phyloP scores from a whole-genome alignment of 1,140 invertebrate species.

The Leucophenga varia region DNA sequence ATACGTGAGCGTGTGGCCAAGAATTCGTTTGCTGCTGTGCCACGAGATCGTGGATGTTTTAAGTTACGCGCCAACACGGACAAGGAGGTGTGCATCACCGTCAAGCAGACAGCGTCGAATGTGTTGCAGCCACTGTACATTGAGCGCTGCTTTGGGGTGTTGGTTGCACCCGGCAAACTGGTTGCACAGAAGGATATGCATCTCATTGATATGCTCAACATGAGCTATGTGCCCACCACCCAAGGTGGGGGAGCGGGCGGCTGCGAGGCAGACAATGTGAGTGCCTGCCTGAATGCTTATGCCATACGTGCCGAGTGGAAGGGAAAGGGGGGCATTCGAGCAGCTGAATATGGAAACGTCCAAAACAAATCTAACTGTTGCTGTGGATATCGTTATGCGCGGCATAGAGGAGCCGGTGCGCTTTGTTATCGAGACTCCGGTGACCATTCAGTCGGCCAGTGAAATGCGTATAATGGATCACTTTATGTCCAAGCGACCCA shows the following conservation, averaged over 20 bases:
- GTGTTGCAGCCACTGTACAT: constrained; percentile 68
- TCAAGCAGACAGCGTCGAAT: constrained; percentile 81
- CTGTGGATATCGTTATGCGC: constrained; percentile 92
- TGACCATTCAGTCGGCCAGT: constrained; percentile 80
- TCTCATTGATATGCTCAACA: constrained; percentile 85
- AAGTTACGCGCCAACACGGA: constrained; percentile 88
- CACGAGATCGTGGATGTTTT: constrained; percentile 87
- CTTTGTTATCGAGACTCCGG: constrained; percentile 91
- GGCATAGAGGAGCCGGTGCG: constrained; percentile 90
- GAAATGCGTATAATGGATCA: constrained; percentile 64
- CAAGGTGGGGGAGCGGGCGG: too few relatives aligned
- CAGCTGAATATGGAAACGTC: constrained; percentile 82
- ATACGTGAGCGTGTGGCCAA: constrained; percentile 57
- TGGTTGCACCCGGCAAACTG: constrained; percentile 89
- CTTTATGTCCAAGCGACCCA: constrained; percentile 66
- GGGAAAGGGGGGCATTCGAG: constrained; percentile 78
- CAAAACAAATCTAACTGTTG: constrained; percentile 90
- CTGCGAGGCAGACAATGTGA: constrained; percentile 4
- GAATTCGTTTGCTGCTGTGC: constrained; percentile 65
- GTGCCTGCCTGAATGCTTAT: constrained; percentile 21
- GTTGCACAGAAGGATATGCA: constrained; percentile 95
- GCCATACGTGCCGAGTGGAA: constrained; percentile 81
- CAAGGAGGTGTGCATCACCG: constrained; percentile 88
- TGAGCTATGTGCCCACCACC: constrained; percentile 39
- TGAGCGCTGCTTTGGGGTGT: constrained; percentile 91